A percentile compares a stretch with the other conserved stretches of the same genome.
Conservation (phyloP, 2,797 vertebrate genomes). For the Anguilla pacifica region DNA sequence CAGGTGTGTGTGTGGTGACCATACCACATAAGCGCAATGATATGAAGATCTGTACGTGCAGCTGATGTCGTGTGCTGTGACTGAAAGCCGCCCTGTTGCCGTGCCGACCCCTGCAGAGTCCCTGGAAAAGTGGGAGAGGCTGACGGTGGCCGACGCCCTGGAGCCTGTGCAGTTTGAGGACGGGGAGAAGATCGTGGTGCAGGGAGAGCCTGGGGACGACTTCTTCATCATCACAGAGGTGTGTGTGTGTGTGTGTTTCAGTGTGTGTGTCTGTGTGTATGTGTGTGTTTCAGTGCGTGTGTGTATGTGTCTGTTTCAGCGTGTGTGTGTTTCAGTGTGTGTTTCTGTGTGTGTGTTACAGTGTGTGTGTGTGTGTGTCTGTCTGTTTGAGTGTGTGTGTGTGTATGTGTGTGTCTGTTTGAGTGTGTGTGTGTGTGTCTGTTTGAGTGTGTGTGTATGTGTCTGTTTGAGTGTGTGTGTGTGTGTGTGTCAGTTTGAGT, state of each 20-base stretch:
- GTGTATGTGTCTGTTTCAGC: constrained; percentile 16
- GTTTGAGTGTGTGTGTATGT: constrained; percentile 22
- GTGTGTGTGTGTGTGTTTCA: background rate
- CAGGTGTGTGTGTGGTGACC: constrained; percentile 15
- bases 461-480: background rate
- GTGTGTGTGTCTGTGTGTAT: background rate
- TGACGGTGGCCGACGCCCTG: constrained; percentile 94
- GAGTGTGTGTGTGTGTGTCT: background rate
- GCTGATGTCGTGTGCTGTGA: background rate
- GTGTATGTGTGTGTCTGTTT: background rate
- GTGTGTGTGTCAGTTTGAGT: constrained; percentile 7
- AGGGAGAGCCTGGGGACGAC: constrained; percentile 95
- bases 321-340: too few relatives aligned
- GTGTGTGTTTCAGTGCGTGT: background rate
- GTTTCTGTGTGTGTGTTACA: background rate
- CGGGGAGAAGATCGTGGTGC: constrained; percentile 97
- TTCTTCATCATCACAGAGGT: constrained; percentile 89
- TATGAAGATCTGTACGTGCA: constrained; percentile 8
- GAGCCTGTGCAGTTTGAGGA: constrained; percentile 98
- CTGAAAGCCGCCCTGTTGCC: background rate
- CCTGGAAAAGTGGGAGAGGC: constrained; percentile 96
- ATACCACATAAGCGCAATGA: background rate
- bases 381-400: constrained; percentile 26
- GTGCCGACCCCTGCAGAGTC: constrained; percentile 58
- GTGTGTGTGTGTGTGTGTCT: background rate